A percentile compares a stretch with the other conserved stretches of the same genome.
These are phyloP conservation scores for Heliconius himera DNA, from an alignment of 1,140 invertebrate species.

Conservation along the genomic window DNA sequence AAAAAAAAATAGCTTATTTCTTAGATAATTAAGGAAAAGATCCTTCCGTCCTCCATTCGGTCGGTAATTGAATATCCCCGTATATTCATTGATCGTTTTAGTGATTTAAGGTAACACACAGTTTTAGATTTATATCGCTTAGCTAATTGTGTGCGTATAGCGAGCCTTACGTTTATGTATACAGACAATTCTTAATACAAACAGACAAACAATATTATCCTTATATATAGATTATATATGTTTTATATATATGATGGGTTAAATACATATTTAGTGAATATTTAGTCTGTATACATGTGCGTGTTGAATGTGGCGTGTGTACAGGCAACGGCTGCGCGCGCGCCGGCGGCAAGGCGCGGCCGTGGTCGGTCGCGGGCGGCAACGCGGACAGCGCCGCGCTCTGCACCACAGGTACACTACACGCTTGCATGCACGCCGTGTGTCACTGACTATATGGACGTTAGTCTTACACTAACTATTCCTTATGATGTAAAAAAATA, in stretches of 20 bases:
- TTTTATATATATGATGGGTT: not conserved
- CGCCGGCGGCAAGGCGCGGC: conserved; percentile 71
- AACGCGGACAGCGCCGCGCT: conserved; percentile 67
- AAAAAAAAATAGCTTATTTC: too few species aligned
- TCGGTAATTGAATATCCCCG: not conserved
- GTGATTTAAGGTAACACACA: not conserved
- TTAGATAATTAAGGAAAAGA: too few species aligned
- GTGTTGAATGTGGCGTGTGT: conserved; percentile 40
- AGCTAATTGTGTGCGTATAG: conserved; percentile 22
- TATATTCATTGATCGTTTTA: not conserved
- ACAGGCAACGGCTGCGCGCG: conserved; percentile 74
- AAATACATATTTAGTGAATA: not conserved
- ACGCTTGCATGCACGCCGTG: not conserved
- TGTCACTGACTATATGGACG: not conserved
- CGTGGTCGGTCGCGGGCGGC: conserved; percentile 76
- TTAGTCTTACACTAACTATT: too few species aligned
- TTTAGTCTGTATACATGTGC: conserved; percentile 18
- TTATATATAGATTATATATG: not conserved
- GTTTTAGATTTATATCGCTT: conserved; percentile 14
- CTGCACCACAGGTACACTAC: conserved; percentile 69
- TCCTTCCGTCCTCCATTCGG: too few species aligned
- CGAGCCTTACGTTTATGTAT: conserved; percentile 15
- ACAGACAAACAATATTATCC: not conserved
- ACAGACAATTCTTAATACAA: conserved; percentile 13
- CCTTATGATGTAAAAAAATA: too few species aligned